phyloP scores from a whole-genome alignment of 2,888 invertebrate species.

The Drosophila sordidula region DNA sequence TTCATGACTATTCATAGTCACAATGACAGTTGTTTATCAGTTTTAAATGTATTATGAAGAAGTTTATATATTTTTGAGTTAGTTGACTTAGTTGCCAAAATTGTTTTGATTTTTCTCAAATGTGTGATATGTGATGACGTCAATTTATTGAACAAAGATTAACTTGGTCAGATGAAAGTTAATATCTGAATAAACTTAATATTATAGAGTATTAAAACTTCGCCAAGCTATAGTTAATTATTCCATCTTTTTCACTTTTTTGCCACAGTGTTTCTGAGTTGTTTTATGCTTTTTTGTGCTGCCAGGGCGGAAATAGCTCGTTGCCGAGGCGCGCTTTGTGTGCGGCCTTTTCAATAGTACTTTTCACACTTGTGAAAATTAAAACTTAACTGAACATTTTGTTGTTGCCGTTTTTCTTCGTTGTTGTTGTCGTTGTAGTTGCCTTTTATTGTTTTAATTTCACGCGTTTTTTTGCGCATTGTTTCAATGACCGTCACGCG shows the following conservation, averaged over 20 bases:
- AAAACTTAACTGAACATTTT: constrained; percentile 76
- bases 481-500: constrained; percentile 76
- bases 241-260: not conserved
- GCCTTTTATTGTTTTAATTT: constrained; percentile 76
- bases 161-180: no score
- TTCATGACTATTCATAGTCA: no score
- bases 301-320: constrained; percentile 63
- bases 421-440: constrained; percentile 38
- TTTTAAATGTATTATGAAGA: no score
- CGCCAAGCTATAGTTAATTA: not conserved
- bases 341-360: constrained; percentile 70
- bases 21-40: no score
- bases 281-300: constrained; percentile 20
- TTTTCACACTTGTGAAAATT: constrained; percentile 77
- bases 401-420: constrained; percentile 31
- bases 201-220: constrained; percentile 5
- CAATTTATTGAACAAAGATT: no score
- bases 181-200: not conserved
- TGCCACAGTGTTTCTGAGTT: constrained; percentile 11
- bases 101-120: no score
- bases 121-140: no score
- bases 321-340: constrained; percentile 55
- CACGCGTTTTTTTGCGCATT: constrained; percentile 76
- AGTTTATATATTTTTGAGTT: no score
- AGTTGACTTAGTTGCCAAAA: no score